Evolutionary conservation across 2,797 vertebrate genomes (phyloP).

Genomic region (Oceanodroma leucorhoa): DNA sequence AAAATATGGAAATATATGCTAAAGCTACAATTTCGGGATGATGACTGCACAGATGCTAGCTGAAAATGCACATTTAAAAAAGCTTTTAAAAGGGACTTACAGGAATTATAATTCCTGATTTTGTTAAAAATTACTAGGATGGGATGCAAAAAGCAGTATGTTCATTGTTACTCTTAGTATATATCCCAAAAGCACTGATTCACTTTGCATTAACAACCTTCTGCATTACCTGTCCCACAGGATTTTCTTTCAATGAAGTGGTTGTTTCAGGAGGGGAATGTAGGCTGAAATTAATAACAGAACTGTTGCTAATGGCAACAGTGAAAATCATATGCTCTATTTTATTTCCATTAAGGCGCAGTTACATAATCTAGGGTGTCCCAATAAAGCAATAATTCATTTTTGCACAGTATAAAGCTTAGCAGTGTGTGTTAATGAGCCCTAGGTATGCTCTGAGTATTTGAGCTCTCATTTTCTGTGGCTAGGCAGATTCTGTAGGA

Average conservation of each 20-base stretch:
- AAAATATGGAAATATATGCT: not conserved
- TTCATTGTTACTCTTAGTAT: not conserved
- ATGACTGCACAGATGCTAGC: not conserved
- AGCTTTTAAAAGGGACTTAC: not conserved
- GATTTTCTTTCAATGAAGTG: not conserved
- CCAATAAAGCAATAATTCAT: not conserved
- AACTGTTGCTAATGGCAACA: constrained; percentile 39
- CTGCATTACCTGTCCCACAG: not conserved
- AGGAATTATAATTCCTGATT: not conserved
- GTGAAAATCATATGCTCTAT: not conserved
- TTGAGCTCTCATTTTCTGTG: not conserved
- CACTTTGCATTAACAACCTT: not conserved
- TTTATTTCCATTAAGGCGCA: not conserved
- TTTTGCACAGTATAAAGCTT: not conserved
- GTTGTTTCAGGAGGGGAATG: not conserved
- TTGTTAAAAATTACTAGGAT: not conserved
- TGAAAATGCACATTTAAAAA: not conserved
- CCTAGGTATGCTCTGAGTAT: not conserved
- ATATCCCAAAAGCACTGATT: not conserved
- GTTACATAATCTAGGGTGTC: not conserved
- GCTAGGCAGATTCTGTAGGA: not conserved
- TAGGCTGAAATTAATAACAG: constrained; percentile 14
- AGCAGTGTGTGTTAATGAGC: not conserved
- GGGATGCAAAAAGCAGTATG: not conserved
- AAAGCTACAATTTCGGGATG: not conserved